Conservation (phyloP, 2,888 invertebrate species). For the Ormyrus pomaceus region DNA sequence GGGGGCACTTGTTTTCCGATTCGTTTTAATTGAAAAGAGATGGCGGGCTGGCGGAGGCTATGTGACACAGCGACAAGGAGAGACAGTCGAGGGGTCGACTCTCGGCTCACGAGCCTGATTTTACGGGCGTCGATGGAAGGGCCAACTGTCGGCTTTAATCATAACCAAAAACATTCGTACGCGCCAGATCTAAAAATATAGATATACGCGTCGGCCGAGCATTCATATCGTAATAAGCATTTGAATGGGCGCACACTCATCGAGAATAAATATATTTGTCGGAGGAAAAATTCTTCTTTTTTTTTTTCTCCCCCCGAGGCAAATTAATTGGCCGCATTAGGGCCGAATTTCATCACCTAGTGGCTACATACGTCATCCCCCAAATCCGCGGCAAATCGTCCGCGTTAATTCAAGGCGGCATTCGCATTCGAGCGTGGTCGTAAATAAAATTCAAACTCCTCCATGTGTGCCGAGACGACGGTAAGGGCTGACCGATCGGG, state of each 20-base stretch:
- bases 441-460: background rate
- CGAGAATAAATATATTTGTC: too few species aligned
- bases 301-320: background rate
- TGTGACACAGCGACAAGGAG: background rate
- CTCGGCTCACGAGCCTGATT: background rate
- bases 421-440: slow-evolving; percentile 16
- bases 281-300: too few species aligned
- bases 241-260: too few species aligned
- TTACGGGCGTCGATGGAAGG: slow-evolving; percentile 36
- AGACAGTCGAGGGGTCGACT: background rate
- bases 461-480: background rate
- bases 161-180: slow-evolving; percentile 62
- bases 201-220: too few species aligned
- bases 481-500: slow-evolving; percentile 55
- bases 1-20: slow-evolving; percentile 55
- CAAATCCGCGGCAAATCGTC: slow-evolving; percentile 19
- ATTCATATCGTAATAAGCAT: too few species aligned
- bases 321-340: slow-evolving; percentile 40
- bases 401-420: slow-evolving; percentile 21
- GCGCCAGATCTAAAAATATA: too few species aligned
- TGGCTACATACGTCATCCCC: background rate
- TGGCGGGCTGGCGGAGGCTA: background rate
- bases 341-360: slow-evolving; percentile 30
- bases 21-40: slow-evolving; percentile 56
- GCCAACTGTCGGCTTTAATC: slow-evolving; percentile 75